phyloP scores from a whole-genome alignment of 2,113 vertebrate species.

The Lophochroa leadbeateri region DNA sequence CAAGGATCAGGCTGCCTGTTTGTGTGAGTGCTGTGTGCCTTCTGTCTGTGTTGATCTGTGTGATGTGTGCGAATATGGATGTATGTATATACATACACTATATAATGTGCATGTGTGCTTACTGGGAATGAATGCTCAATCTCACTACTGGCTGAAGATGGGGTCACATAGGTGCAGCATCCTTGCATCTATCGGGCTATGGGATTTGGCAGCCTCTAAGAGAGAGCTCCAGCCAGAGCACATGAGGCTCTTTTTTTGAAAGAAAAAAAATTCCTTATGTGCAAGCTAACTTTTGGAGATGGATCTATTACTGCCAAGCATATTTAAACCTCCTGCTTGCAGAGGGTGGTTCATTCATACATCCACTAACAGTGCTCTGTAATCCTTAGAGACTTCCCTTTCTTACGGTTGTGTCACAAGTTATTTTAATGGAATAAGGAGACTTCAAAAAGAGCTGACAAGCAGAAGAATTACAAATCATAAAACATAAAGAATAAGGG shows the following conservation, averaged over 20 bases:
- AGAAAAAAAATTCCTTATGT: neutral
- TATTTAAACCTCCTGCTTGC: neutral
- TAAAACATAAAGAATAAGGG: neutral
- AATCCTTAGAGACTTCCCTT: neutral
- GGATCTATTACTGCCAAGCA: neutral
- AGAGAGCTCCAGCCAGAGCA: neutral
- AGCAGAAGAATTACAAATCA: constrained; percentile 15
- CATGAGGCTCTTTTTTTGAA: neutral
- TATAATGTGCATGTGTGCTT: neutral
- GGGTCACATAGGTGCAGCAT: neutral
- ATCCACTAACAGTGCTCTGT: neutral
- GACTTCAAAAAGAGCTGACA: constrained; percentile 2
- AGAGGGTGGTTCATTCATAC: neutral
- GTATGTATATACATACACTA: fast-evolving
- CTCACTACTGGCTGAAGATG: neutral
- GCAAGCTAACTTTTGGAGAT: neutral
- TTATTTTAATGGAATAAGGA: neutral
- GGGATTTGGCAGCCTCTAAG: neutral
- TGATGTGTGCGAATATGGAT: neutral
- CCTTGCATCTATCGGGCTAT: neutral
- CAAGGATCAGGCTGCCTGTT: neutral
- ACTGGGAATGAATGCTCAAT: neutral
- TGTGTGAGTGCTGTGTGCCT: neutral
- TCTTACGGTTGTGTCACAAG: neutral
- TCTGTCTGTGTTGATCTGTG: fast-evolving